phyloP scores from a whole-genome alignment of 2,113 vertebrate species.

The human region GRCh38 chr22:29956501-29957000 shows the following conservation, averaged over 20 bases:
- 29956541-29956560: not conserved
- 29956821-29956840: not conserved
- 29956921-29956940: not conserved
- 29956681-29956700: not conserved
- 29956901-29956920: conserved; percentile 7
- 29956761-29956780: not conserved
- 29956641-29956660: not conserved
- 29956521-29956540: too few species aligned
- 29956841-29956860: not conserved
- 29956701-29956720: not conserved
- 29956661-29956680: not conserved
- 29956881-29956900: not conserved
- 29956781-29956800: conserved; percentile 4
- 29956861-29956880: not conserved
- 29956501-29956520: too few species aligned
- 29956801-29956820: not conserved
- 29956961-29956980: not conserved
- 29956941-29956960: not conserved
- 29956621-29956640: not conserved
- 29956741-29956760: not conserved
- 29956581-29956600: not conserved
- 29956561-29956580: not conserved
- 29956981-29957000: not conserved
- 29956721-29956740: not conserved
- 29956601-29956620: not conserved